phyloP scores from a whole-genome alignment of 2,113 vertebrate species.

The Indri indri region DNA sequence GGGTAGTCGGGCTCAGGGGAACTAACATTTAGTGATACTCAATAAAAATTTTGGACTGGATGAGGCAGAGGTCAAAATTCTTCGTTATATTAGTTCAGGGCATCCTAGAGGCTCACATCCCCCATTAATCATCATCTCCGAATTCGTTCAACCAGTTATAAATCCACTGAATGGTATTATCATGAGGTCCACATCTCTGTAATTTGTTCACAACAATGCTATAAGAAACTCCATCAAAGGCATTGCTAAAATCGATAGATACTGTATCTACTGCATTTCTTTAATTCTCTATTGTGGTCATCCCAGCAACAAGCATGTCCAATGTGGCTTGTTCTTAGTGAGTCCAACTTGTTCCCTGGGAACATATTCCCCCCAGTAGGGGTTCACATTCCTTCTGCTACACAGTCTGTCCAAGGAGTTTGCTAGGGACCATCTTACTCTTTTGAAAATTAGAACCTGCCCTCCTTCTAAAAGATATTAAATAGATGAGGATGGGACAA shows the following conservation, averaged over 20 bases:
- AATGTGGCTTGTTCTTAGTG: not conserved
- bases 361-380: not conserved
- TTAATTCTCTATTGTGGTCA: not conserved
- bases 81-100: not conserved
- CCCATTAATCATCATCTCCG: constrained; percentile 41
- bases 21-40: not conserved
- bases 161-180: constrained; percentile 39
- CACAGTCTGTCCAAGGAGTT: not conserved
- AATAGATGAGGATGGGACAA: not conserved
- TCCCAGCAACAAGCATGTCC: not conserved
- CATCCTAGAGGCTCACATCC: not conserved
- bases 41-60: not conserved
- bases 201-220: constrained; percentile 58
- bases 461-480: constrained; percentile 5
- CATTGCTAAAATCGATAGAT: constrained; percentile 34
- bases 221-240: constrained; percentile 56
- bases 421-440: not conserved
- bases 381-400: not conserved
- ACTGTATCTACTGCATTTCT: not conserved
- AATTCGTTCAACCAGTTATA: constrained; percentile 42
- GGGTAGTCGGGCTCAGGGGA: not conserved
- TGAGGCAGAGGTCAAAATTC: constrained; percentile 26
- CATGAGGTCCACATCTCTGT: constrained; percentile 21
- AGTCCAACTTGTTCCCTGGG: not conserved
- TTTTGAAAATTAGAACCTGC: not conserved